Evolutionary conservation across 2,113 vertebrate genomes (phyloP).

Genomic region (Naja naja): DNA sequence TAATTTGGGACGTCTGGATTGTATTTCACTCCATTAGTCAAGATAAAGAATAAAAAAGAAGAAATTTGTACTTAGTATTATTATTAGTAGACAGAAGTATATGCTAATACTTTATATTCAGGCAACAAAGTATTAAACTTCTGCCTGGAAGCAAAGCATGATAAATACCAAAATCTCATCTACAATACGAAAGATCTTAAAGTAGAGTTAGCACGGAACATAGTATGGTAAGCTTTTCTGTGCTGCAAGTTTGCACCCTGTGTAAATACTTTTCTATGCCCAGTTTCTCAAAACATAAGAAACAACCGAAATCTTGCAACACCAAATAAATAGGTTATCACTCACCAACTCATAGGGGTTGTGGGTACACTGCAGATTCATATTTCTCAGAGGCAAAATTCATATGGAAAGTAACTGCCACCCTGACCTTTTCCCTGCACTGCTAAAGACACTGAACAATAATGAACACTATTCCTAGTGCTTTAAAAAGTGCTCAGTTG

Average conservation of each 20-base stretch:
- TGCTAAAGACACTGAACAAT: conserved; percentile 59
- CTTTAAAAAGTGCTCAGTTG: conserved; percentile 68
- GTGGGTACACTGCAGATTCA: neutral
- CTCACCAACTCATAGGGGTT: conserved; percentile 1
- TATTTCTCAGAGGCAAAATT: conserved; percentile 37
- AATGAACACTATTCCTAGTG: conserved; percentile 58
- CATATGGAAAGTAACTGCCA: conserved; percentile 53
- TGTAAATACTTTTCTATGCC: neutral
- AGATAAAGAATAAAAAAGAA: neutral
- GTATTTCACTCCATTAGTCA: neutral
- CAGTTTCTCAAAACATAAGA: neutral
- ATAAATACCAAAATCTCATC: neutral
- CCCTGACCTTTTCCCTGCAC: conserved; percentile 53
- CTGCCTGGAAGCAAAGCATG: neutral
- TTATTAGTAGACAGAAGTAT: neutral
- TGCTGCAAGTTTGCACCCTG: neutral
- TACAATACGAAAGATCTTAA: neutral
- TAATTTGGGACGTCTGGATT: neutral
- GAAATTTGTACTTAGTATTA: neutral
- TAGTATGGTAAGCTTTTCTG: neutral
- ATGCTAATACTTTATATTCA: neutral
- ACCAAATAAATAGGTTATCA: neutral
- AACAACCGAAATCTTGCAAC: rapidly evolving
- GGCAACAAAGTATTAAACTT: neutral
- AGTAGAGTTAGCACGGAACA: neutral